These are phyloP conservation scores for Patella vulgata DNA, from an alignment of 1,140 invertebrate genomes.

Conservation along the genomic window DNA sequence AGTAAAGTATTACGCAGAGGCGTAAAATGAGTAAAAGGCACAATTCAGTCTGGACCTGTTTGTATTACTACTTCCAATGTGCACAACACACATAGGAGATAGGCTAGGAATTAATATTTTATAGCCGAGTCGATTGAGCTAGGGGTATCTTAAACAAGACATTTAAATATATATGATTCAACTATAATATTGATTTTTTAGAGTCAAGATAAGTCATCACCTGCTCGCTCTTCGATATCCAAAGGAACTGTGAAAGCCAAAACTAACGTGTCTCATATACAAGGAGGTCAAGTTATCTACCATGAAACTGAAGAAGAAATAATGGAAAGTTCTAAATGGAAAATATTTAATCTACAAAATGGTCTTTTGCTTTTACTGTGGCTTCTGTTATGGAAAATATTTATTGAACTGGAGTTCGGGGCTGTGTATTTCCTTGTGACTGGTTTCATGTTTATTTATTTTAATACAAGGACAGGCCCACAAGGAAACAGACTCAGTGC, in stretches of 20 bases:
- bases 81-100: no score
- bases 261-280: neutral
- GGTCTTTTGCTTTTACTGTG: slow-evolving; percentile 70
- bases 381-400: slow-evolving; percentile 74
- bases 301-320: slow-evolving; percentile 1
- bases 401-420: slow-evolving; percentile 87
- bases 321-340: slow-evolving; percentile 2
- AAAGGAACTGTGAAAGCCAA: neutral
- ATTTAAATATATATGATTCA: no score
- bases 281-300: neutral
- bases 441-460: slow-evolving; percentile 81
- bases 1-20: no score
- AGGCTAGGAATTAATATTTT: no score
- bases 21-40: no score
- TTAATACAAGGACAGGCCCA: slow-evolving; percentile 77
- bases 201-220: neutral
- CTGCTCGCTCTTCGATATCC: neutral
- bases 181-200: neutral
- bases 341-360: slow-evolving; percentile 11
- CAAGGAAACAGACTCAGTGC: slow-evolving; percentile 84
- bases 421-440: slow-evolving; percentile 88
- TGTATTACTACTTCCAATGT: no score
- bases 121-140: no score
- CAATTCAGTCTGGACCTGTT: no score
- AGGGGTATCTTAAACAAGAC: no score